These are phyloP conservation scores for Pangasius mekongensis DNA, from an alignment of 2,797 vertebrate genomes.

Conservation along the genomic window DNA sequence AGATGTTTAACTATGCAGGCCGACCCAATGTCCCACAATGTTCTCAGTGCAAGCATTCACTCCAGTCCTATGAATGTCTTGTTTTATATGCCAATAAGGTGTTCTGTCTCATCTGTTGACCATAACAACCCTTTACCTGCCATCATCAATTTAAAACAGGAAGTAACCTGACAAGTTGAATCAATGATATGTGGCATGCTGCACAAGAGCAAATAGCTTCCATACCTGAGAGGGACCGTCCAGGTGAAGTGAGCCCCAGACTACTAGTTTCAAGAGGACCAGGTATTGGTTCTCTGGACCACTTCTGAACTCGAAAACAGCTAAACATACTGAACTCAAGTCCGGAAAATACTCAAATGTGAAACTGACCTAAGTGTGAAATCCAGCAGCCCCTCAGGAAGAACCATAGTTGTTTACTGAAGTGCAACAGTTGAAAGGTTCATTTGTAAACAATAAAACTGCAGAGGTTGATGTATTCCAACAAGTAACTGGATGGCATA, in stretches of 20 bases:
- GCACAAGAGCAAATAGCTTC: background rate
- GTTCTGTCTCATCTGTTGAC: background rate
- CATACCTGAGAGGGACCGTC: background rate
- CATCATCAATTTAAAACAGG: background rate
- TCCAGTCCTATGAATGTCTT: background rate
- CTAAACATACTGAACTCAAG: background rate
- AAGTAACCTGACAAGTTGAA: background rate
- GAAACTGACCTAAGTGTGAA: background rate
- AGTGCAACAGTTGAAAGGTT: background rate
- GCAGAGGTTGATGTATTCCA: slow-evolving; percentile 9
- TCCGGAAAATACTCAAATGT: background rate
- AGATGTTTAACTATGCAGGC: background rate
- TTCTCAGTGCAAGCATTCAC: background rate
- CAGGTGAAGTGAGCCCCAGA: background rate
- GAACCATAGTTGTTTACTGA: background rate
- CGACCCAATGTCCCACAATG: background rate
- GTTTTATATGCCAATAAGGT: background rate
- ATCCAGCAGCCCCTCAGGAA: background rate
- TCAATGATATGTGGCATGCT: background rate
- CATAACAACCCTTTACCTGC: background rate
- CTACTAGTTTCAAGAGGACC: background rate
- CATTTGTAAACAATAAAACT: slow-evolving; percentile 2
- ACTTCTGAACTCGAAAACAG: background rate
- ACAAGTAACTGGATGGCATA: slow-evolving; percentile 17
- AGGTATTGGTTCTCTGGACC: background rate